A percentile compares a stretch with the other conserved stretches of the same genome.
These are phyloP conservation scores for Emesis russula DNA, from an alignment of 2,888 invertebrate species.

Conservation along the genomic window DNA sequence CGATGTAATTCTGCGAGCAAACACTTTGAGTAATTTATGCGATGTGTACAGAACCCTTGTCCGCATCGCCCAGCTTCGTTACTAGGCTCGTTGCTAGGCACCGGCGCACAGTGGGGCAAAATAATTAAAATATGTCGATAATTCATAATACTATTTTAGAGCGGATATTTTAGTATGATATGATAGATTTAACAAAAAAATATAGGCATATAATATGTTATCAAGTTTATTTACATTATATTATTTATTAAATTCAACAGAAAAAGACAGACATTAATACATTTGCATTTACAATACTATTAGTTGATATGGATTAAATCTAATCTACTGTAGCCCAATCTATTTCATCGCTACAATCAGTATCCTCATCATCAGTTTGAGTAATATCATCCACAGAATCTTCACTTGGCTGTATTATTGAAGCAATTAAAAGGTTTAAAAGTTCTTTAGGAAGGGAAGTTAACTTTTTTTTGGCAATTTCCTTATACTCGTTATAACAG, in stretches of 20 bases:
- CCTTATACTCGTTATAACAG: not conserved
- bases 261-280: no score
- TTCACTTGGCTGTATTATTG: slow-evolving; percentile 6
- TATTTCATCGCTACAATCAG: slow-evolving; percentile 3
- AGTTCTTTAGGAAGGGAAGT: slow-evolving; percentile 11
- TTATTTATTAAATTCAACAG: not conserved
- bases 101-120: not conserved
- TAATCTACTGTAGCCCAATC: not conserved
- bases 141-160: not conserved
- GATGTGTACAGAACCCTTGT: no score
- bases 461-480: slow-evolving; percentile 10
- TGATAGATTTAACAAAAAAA: not conserved
- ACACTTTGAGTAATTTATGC: no score
- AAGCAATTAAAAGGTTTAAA: not conserved
- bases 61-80: no score
- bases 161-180: not conserved
- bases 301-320: not conserved
- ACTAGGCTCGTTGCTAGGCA: no score
- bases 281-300: not conserved
- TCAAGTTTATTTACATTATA: not conserved
- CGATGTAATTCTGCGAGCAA: no score
- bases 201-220: not conserved
- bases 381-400: not conserved
- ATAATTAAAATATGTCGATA: slow-evolving; percentile 4
- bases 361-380: slow-evolving; percentile 4